Base-by-base conservation (phyloP, 2,797 vertebrate species). In the Sebastes minor region DNA sequence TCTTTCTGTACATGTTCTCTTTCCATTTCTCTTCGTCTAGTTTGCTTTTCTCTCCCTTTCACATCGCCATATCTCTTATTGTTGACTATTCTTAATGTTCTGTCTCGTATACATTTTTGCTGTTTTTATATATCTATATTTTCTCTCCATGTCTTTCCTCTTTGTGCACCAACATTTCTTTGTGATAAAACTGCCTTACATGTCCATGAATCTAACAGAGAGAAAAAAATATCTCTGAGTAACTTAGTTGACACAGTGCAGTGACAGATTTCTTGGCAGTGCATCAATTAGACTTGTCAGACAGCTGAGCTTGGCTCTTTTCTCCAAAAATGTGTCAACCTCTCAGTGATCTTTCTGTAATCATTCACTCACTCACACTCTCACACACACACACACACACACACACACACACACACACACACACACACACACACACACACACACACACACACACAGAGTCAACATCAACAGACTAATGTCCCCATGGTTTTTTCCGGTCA, bases 201-300 rank as follows among this genome's bases (percentile, higher is more conserved):
- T 49, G 79, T 38, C 69, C n/a, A 16, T 78, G 49, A 69, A 88
- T 81, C 59, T 76, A 20, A 49, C 16, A 49, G 7, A 49, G 42
- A 46, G 4, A 49, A 49, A 46, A 49, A 18, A 18, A 49, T 49
- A 18, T 46, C 16, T 60, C 63, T 2, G 23, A 42, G 30, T 33
- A 80, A 78, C 83, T 73, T 78, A 8, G 66, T 53, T 76, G 71
- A 80, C 63, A 64, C 8, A 7, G 62, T 18, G 30, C 76, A 25
- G 55, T 79, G 84, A 87, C 80, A 84, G 71, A 78, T 87, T 82
- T 82, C 63, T 56, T 80, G 77, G 81, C 85, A 57, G 72, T 38
- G 69, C 66, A 82, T 91, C 86, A 87, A 82, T 90, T 90, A 86
- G 71, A 78, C 62, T 75, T 78, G 85, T 84, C 86, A 89, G 60